phyloP scores from a whole-genome alignment of 1,140 invertebrate species.

The Elymnias hypermnestra region DNA sequence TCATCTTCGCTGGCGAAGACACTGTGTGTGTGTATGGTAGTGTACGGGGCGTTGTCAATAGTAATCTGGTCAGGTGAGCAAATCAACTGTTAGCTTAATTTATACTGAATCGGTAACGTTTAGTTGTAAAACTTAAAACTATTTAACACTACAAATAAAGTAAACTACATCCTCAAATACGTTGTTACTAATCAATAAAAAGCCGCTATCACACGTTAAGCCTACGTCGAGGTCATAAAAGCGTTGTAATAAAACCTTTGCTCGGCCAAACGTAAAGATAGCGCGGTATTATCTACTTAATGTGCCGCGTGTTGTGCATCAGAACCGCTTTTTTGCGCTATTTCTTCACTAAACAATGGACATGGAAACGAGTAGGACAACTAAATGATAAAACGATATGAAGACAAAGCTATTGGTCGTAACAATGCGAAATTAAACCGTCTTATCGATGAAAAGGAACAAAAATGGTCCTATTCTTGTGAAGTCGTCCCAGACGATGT shows the following conservation, averaged over 20 bases:
- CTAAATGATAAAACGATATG: slow-evolving; percentile 23
- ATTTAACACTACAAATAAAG: too few relatives aligned
- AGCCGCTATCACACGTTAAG: slow-evolving; percentile 14
- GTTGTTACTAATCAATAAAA: slow-evolving; percentile 16
- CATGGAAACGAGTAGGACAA: slow-evolving; percentile 17
- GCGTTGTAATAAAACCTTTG: slow-evolving; percentile 19
- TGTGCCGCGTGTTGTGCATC: slow-evolving; percentile 12
- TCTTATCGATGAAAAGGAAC: slow-evolving; percentile 22
- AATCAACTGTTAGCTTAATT: too few relatives aligned
- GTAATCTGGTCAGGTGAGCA: too few relatives aligned
- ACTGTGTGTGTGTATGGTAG: too few relatives aligned
- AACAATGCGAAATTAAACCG: slow-evolving; percentile 27
- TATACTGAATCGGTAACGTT: too few relatives aligned
- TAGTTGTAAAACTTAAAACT: too few relatives aligned
- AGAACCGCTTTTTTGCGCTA: slow-evolving; percentile 17
- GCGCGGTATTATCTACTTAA: slow-evolving; percentile 21
- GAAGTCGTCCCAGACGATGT: too few relatives aligned
- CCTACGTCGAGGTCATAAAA: slow-evolving; percentile 7
- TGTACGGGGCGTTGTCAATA: too few relatives aligned
- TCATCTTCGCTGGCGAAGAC: too few relatives aligned
- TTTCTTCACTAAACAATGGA: slow-evolving; percentile 22
- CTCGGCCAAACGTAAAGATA: slow-evolving; percentile 26
- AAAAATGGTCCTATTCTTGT: slow-evolving; percentile 6
- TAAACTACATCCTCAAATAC: slow-evolving; percentile 4
- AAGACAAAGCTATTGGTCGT: slow-evolving; percentile 19